phyloP scores from a whole-genome alignment of 35 echinoderm and acorn worm species.

The Nesometra sesokonis region DNA sequence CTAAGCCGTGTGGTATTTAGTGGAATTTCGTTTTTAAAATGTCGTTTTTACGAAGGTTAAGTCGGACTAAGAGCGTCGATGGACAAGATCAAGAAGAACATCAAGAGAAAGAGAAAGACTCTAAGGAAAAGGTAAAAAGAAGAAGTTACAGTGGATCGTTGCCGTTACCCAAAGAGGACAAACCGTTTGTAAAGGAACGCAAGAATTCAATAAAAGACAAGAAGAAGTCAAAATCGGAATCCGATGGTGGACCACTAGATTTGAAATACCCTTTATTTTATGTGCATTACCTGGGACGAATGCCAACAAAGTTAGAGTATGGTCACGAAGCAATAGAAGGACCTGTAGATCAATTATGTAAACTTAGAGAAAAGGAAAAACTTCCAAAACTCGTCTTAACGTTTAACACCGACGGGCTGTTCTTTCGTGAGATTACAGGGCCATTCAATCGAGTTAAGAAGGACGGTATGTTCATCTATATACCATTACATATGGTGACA shows the following conservation, averaged over 20 bases:
- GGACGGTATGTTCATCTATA: constrained; percentile 55
- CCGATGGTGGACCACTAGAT: background rate
- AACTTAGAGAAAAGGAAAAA: constrained; percentile 87
- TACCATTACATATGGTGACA: constrained; percentile 83
- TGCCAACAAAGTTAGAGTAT: constrained; percentile 67
- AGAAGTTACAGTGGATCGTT: background rate
- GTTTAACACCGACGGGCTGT: constrained; percentile 74
- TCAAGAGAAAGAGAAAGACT: background rate
- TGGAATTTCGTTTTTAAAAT: background rate
- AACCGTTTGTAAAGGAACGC: background rate
- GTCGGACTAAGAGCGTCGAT: background rate
- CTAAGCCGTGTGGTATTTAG: no score
- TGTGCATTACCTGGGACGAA: constrained; percentile 74
- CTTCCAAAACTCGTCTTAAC: constrained; percentile 49
- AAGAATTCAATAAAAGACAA: background rate
- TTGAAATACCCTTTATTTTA: constrained; percentile 66
- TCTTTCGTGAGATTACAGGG: constrained; percentile 48
- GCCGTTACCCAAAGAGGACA: background rate
- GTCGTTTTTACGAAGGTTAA: background rate
- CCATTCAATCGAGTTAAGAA: constrained; percentile 55
- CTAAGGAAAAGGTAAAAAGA: background rate
- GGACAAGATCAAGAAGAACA: background rate
- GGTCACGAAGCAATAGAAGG: constrained; percentile 69
- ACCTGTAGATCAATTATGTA: constrained; percentile 82
- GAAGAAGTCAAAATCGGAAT: background rate